Conservation (phyloP, 2,113 vertebrate genomes). For the Copsychus sechellarum region DNA sequence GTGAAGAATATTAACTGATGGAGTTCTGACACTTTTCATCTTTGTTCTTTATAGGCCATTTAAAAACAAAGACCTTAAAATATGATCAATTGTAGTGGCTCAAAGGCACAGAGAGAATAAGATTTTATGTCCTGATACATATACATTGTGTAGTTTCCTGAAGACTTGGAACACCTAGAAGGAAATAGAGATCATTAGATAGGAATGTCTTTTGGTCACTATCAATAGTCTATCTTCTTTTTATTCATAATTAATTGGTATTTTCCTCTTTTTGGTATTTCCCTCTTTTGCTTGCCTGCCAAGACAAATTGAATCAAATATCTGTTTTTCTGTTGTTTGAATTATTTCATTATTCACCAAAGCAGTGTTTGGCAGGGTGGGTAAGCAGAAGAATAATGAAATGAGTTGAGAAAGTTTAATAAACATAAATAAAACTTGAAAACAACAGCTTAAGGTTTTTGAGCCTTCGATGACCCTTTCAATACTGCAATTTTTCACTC, state of each 20-base stretch:
- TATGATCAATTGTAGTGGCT: background rate
- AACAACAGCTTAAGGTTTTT: constrained; percentile 24
- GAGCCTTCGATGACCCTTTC: constrained; percentile 7
- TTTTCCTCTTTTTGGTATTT: background rate
- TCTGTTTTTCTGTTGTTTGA: background rate
- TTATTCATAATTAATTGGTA: background rate
- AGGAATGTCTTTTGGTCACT: background rate
- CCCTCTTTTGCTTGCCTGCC: background rate
- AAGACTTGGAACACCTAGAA: background rate
- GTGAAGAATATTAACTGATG: constrained; percentile 1
- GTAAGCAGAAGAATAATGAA: constrained; percentile 31
- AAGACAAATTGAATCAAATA: background rate
- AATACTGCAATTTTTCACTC: constrained; percentile 37
- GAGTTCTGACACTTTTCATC: background rate
- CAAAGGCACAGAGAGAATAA: background rate
- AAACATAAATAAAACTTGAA: constrained; percentile 49
- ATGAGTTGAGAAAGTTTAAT: constrained; percentile 28
- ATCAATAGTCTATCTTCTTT: background rate
- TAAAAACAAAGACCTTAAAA: background rate
- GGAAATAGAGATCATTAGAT: background rate
- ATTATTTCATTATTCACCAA: constrained; percentile 25
- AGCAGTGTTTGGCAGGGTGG: background rate
- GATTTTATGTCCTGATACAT: background rate
- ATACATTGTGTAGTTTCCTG: background rate
- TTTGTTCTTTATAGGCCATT: constrained; percentile 8